Evolutionary conservation across 2,888 invertebrate genomes (phyloP), one percentile per base, ranked within the genome.

Genomic region (Eristalis tenax): DNA sequence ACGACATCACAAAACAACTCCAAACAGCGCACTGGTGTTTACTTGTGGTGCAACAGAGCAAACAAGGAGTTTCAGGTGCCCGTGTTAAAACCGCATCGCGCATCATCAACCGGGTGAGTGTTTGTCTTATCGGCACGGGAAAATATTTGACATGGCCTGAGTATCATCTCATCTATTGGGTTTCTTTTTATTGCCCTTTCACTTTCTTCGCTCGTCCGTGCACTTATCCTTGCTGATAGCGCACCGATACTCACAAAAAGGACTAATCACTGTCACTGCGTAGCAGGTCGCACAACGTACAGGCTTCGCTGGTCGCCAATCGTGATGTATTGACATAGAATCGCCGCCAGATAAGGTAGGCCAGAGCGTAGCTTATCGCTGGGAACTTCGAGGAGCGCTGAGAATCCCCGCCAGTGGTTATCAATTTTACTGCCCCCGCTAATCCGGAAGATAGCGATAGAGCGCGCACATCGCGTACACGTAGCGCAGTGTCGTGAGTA

Each of bases 361-460:
- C 65, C 26, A 57, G 59, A 40, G 78, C 61, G 74, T 40, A 18
- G 18, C 64, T 81, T 81, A 81, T 81, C 81, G 81, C 38, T 81
- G 69, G 38, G 59, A 75, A 43, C 18, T 71, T 63, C 43, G 57
- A 69, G 26, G 35, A 61, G 50, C 23, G 63, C 22, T 18, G 10
- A 23, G 6, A 32, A 38, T 56, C 69, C 26, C 66, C 15, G 5
- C 26, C 38, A 13, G 40, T 69, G 26, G 77, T 76, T 79, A 86
- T 83, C 76, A 83, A 83, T 83, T 87, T 76, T 80, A 83, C 79
- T 80, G 80, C 87, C 83, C 87, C 79, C 87, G 87, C 87, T 87
- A 87, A 87, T 87, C 83, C 87, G 69, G 32, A 13, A 86, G 86
- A 86, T 86, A 86, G 61, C 59, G 83, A 82, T 65, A 77, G 65